These are phyloP conservation scores for Episyrphus balteatus DNA, from an alignment of 1,140 invertebrate species.

Conservation along the genomic window DNA sequence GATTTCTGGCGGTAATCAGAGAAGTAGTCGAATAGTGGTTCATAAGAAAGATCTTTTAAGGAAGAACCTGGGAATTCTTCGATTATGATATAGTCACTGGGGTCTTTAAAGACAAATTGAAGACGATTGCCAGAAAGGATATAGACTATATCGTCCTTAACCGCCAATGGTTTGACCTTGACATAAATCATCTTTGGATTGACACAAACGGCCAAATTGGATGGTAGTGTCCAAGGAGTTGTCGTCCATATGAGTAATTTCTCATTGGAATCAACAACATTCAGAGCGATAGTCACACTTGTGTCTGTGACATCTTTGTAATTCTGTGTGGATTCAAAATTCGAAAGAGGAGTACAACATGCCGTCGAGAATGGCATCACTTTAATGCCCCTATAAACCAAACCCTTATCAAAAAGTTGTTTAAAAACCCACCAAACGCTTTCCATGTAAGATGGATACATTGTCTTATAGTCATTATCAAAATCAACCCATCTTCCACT, in stretches of 20 bases:
- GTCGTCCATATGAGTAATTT: conserved; percentile 83
- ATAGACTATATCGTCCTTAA: conserved; percentile 36
- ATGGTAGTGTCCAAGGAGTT: conserved; percentile 88
- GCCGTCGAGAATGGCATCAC: conserved; percentile 96
- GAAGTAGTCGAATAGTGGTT: conserved; percentile 30
- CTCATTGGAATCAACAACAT: conserved; percentile 57
- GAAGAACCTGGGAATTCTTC: conserved; percentile 68
- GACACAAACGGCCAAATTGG: conserved; percentile 67
- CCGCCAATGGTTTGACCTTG: conserved; percentile 37
- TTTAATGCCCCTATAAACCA: conserved; percentile 74
- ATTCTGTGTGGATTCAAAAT: conserved; percentile 96
- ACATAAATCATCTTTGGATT: conserved; percentile 45
- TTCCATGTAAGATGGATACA: conserved; percentile 59
- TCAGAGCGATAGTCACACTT: conserved; percentile 77
- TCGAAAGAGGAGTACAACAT: conserved; percentile 90
- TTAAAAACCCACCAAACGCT: conserved; percentile 69
- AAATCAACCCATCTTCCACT: conserved; percentile 77
- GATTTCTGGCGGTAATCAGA: conserved; percentile 55
- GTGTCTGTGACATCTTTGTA: conserved; percentile 96
- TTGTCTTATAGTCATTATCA: conserved; percentile 63
- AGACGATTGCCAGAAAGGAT: conserved; percentile 48
- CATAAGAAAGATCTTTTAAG: conserved; percentile 63
- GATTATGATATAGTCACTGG: conserved; percentile 51
- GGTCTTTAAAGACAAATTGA: conserved; percentile 52
- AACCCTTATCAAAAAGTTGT: conserved; percentile 63